Evolutionary conservation across 2,113 vertebrate genomes (phyloP).

Genomic region (Lota lota): DNA sequence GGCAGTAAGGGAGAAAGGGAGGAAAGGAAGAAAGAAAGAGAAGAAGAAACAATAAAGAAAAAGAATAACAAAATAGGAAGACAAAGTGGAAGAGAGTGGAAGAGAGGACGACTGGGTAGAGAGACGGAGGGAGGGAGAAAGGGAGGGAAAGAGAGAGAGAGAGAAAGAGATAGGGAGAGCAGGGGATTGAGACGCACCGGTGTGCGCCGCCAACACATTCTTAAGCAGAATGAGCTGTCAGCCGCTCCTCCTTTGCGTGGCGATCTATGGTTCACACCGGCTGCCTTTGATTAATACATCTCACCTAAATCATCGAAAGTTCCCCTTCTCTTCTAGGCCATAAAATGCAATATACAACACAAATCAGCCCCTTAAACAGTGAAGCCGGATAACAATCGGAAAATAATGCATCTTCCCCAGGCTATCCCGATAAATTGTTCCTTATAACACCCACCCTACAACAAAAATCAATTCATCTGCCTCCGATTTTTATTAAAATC

Average conservation of each 20-base stretch:
- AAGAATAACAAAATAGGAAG: constrained; percentile 21
- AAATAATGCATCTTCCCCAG: constrained; percentile 99
- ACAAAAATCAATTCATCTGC: constrained; percentile 99
- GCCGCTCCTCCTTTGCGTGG: constrained; percentile 94
- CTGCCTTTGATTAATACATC: constrained; percentile 99
- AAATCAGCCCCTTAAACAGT: constrained; percentile 96
- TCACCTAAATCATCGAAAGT: constrained; percentile 99
- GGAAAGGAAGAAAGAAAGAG: constrained; percentile 36
- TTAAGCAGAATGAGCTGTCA: constrained; percentile 99
- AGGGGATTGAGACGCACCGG: constrained; percentile 88
- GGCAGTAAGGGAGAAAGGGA: too few species aligned
- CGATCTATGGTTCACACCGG: constrained; percentile 99
- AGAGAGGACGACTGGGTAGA: constrained; percentile 30
- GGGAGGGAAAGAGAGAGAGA: constrained; percentile 35
- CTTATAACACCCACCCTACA: constrained; percentile 89
- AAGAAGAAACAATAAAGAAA: too few species aligned
- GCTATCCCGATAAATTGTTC: constrained; percentile 96
- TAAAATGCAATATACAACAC: constrained; percentile 99
- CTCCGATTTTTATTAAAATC: constrained; percentile 96
- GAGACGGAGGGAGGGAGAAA: not conserved
- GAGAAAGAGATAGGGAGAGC: constrained; percentile 38
- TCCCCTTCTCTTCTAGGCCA: constrained; percentile 92
- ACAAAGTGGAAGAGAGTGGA: constrained; percentile 6
- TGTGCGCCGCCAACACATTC: constrained; percentile 96
- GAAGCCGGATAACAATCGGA: constrained; percentile 97